Evolutionary conservation across 2,797 vertebrate genomes (phyloP), one percentile per base, ranked within the genome.

Genomic region (Enteromius paludinosus): DNA sequence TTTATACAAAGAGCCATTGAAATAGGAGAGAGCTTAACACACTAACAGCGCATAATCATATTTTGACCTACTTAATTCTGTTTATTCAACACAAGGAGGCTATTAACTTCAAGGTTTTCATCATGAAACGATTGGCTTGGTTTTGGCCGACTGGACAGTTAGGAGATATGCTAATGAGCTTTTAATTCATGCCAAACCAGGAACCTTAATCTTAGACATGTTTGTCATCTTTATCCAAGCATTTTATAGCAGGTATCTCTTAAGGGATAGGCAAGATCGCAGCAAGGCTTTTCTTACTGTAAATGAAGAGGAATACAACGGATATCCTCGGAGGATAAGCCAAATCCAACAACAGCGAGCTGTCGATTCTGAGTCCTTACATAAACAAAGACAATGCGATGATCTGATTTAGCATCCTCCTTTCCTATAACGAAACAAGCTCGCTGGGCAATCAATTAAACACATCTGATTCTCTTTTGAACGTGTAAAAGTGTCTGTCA

Each of bases 51-150:
- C 76, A 62, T 87, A 86, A 88, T 89, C 85, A 82, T 86, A 84
- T 79, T 86, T 77, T 87, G 85, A 87, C 83, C 87, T 81, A 89
- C 83, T 88, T 88, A 85, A 83, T 84, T 81, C 62, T 78, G 47
- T 83, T 81, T 83, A 77, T 76, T 86, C 87, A 65, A 82, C 77
- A 83, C 61, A 25, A 62, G 59, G 77, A 80, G 61, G 62, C 25
- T 74, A 62, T 85, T 81, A 75, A 71, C 76, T 54, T 59, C n/a
- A 76, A 56, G 62, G 54, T 76, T 66, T 47, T 76, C 4, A 54
- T 30, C 45, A 69, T 64, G 30, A 43, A 71, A 83, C 41, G 18
- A 54, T 38, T 38, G 20, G 62, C 23, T 70, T 54, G 59, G 23
- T 49, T 77, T 80, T 61, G 49, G 54, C 64, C 28, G 23, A 59